phyloP scores from a whole-genome alignment of 2,888 invertebrate genomes.

The Leptura quadrifasciata region DNA sequence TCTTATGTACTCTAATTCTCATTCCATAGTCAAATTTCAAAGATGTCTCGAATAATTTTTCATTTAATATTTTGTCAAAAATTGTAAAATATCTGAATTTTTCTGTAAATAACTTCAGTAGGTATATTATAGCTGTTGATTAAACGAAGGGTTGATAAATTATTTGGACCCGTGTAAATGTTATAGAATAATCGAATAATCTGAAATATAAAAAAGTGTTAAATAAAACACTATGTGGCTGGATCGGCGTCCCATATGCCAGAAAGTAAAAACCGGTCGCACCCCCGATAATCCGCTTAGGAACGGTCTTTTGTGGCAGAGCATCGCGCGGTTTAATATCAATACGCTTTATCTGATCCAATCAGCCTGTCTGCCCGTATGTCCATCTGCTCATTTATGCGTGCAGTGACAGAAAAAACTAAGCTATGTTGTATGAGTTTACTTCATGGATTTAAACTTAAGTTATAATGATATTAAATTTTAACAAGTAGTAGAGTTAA shows the following conservation, averaged over 20 bases:
- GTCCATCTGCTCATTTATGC: slow-evolving; percentile 60
- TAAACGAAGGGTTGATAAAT: neutral
- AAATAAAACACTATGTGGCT: slow-evolving; percentile 5
- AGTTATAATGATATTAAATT: neutral
- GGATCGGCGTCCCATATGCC: slow-evolving; percentile 40
- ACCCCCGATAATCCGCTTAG: slow-evolving; percentile 68
- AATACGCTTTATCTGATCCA: slow-evolving; percentile 69
- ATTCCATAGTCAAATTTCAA: no score
- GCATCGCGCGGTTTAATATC: slow-evolving; percentile 69
- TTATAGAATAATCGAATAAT: slow-evolving; percentile 3
- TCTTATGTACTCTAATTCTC: no score
- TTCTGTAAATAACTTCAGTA: neutral
- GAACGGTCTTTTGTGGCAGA: slow-evolving; percentile 67
- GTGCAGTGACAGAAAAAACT: slow-evolving; percentile 41
- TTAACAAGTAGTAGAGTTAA: neutral
- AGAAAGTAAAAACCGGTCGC: slow-evolving; percentile 71
- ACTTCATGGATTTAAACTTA: neutral
- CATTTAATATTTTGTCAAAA: no score
- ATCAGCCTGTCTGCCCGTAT: slow-evolving; percentile 56
- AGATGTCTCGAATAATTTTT: no score
- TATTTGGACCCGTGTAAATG: neutral
- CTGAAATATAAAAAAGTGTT: slow-evolving; percentile 16
- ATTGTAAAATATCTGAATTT: no score
- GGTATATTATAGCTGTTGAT: no score
- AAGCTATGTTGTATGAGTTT: neutral